These are phyloP conservation scores for Caenorhabditis brenneri DNA, from an alignment of 1,140 invertebrate species.

Conservation along the genomic window DNA sequence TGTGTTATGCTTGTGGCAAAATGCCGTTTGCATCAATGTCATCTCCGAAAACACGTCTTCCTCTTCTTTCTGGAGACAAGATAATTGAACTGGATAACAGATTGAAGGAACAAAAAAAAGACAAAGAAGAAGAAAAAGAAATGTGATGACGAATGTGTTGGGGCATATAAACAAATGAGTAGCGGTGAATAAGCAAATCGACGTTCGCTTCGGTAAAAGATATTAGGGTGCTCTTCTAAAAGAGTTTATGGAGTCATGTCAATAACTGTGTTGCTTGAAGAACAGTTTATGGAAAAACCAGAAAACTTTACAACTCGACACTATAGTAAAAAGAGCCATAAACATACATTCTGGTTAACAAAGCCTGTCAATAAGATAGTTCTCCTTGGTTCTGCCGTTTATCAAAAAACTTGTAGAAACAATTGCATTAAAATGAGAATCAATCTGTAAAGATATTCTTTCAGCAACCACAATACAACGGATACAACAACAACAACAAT, in stretches of 20 bases:
- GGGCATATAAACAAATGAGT: background rate
- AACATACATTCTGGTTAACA: no score
- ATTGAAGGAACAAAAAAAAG: background rate
- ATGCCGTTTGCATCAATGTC: background rate
- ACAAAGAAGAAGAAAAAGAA: background rate
- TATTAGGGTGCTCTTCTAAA: no score
- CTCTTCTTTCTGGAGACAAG: background rate
- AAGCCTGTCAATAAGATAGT: no score
- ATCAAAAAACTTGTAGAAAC: background rate
- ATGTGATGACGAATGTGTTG: background rate
- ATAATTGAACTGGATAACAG: constrained; percentile 35
- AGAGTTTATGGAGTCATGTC: no score
- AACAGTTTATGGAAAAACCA: no score
- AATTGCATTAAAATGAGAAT: background rate
- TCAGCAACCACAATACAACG: background rate
- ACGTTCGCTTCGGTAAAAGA: background rate
- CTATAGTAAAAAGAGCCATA: no score
- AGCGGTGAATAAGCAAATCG: background rate
- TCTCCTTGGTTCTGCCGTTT: no score
- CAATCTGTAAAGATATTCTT: background rate
- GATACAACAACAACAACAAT: background rate
- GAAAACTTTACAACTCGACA: no score
- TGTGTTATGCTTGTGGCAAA: constrained; percentile 9
- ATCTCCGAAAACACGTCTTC: constrained; percentile 13
- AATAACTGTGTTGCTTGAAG: no score